Percentiles rank a stretch among this genome's conserved stretches.
These are phyloP conservation scores for Apamea crenata DNA, from an alignment of 2,888 invertebrate genomes.

Conservation along the genomic window DNA sequence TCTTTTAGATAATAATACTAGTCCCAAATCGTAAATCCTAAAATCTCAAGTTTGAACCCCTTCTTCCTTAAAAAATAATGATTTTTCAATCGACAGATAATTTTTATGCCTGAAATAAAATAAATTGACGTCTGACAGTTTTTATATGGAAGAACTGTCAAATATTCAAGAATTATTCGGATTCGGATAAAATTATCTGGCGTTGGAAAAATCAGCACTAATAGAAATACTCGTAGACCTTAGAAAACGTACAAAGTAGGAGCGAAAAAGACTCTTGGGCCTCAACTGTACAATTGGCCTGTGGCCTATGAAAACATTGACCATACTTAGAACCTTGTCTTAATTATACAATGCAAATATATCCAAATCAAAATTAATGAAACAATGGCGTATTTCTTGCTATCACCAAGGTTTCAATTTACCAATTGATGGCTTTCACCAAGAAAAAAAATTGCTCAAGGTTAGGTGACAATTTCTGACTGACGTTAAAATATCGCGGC, in stretches of 20 bases:
- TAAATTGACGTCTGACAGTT: too few species aligned
- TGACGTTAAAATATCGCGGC: neutral
- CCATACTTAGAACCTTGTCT: neutral
- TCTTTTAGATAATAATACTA: neutral
- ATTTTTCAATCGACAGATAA: too few species aligned
- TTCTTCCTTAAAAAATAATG: neutral
- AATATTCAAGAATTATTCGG: too few species aligned
- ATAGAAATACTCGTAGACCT: neutral
- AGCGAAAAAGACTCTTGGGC: neutral
- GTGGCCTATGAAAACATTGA: neutral
- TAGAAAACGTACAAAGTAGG: neutral
- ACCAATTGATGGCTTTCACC: neutral
- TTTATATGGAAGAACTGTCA: too few species aligned
- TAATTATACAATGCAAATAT: neutral
- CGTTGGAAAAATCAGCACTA: too few species aligned
- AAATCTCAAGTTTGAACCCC: constrained; percentile 5
- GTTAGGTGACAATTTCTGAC: neutral
- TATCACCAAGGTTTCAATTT: neutral
- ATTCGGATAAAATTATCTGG: too few species aligned
- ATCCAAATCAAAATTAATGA: neutral
- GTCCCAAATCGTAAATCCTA: neutral
- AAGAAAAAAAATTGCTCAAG: neutral
- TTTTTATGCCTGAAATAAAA: too few species aligned
- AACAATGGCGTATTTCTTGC: neutral
- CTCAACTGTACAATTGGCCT: neutral